These are phyloP conservation scores for Maniola hyperantus DNA, from an alignment of 2,888 invertebrate genomes.

Conservation along the genomic window DNA sequence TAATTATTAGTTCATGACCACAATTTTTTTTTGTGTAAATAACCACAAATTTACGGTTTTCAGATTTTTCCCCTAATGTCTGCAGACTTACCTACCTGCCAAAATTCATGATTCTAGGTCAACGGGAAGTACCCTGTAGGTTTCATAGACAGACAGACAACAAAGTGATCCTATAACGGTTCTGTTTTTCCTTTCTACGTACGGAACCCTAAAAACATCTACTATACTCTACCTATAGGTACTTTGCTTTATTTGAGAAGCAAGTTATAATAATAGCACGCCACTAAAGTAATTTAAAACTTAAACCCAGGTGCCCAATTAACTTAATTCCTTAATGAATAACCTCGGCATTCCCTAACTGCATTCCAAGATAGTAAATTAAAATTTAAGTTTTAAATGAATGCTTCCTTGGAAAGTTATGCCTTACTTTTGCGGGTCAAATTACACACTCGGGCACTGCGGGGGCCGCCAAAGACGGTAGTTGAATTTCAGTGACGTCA, in stretches of 20 bases:
- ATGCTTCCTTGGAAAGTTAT: conserved; percentile 18
- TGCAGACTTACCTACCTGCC: too few relatives aligned
- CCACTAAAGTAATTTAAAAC: background rate
- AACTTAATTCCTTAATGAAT: conserved; percentile 13
- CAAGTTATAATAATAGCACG: background rate
- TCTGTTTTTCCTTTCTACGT: too few relatives aligned
- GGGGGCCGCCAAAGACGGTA: conserved; percentile 9
- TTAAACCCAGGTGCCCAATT: conserved; percentile 11
- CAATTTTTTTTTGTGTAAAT: too few relatives aligned
- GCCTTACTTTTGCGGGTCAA: conserved; percentile 14
- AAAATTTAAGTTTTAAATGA: conserved; percentile 18
- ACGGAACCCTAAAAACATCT: too few relatives aligned
- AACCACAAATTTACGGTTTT: too few relatives aligned
- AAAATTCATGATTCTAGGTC: too few relatives aligned
- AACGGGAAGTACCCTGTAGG: too few relatives aligned
- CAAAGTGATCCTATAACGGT: too few relatives aligned
- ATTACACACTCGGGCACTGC: conserved; percentile 13
- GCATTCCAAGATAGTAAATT: conserved; percentile 18
- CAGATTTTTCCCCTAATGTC: too few relatives aligned
- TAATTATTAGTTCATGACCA: too few relatives aligned
- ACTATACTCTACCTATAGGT: too few relatives aligned
- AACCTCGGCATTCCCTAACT: conserved; percentile 10
- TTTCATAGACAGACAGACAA: too few relatives aligned
- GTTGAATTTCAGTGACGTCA: conserved; percentile 18
- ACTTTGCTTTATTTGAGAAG: background rate